Base-by-base conservation (phyloP, 2,113 vertebrate species). In the Scatophagus argus region DNA sequence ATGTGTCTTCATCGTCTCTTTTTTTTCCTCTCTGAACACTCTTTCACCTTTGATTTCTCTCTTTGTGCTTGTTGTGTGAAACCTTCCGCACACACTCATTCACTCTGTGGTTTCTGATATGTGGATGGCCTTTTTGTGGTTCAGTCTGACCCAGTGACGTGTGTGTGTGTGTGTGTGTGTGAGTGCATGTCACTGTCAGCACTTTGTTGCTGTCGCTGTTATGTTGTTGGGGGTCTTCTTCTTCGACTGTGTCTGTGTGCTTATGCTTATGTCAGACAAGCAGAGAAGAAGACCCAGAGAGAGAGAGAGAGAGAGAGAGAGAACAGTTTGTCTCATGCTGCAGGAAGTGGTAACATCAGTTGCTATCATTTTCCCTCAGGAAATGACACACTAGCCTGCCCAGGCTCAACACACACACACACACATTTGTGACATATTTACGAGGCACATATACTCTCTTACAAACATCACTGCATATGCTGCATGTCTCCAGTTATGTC, bases 301-400 rank as follows among this genome's bases (percentile, higher is more conserved):
- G 19, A 49, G 25, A 71, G 23, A 52, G 29, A 52, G 17, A 60
- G 31, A 49, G 19, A 49, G 25, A 71, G 23, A 52, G 29, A 67
- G 44, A 46, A n/a, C 9, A 5, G 52, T 43, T 74, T 60, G 31
- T 85, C 87, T 86, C 69, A 88, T 60, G 44, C 49, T 60, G 52
- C 83, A 91, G 92, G 94, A 94, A 94, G 93, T 90, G 92, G 91
- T 88, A 76, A 74, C 65, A 74, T 88, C 64, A 71, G 41, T 76
- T 77, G 59, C 63, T 76, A 74, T 89, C 66, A 89, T 91, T 90
- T 88, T 81, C 60, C 65, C 59, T 70, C 89, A 94, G 93, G 91
- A 95, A 94, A 92, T 94, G 82, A 92, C 92, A 93, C 86, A 29
- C n/a, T 74, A 52, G 68, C 47, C 75, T 55, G 39, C 59, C 68